Conservation (phyloP, 2,113 vertebrate genomes). For the Redunca redunca region DNA sequence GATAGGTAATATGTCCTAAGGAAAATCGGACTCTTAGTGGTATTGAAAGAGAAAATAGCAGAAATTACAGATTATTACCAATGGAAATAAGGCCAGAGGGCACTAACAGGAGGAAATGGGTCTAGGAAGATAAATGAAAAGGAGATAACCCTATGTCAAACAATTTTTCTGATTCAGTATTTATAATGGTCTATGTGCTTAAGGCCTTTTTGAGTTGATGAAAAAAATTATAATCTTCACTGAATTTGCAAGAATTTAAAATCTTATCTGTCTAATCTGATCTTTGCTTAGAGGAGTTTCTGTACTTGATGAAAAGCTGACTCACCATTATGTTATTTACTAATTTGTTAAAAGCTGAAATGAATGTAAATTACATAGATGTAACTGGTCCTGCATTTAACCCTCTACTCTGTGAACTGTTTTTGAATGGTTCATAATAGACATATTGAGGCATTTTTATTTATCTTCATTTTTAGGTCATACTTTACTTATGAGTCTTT, state of each 20-base stretch:
- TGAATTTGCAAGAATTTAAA: constrained; percentile 56
- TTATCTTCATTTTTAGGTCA: background rate
- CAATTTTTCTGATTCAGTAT: constrained; percentile 65
- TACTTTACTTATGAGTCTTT: constrained; percentile 2
- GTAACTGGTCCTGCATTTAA: constrained; percentile 2
- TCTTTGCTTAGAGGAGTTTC: background rate
- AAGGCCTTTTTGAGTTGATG: constrained; percentile 49
- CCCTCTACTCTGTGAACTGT: background rate
- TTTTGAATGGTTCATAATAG: background rate
- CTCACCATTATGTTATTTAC: background rate
- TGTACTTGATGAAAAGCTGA: background rate
- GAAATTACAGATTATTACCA: constrained; percentile 71
- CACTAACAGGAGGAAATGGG: constrained; percentile 29
- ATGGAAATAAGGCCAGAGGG: constrained; percentile 71
- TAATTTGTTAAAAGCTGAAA: constrained; percentile 31
- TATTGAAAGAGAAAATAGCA: constrained; percentile 63
- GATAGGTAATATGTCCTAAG: constrained; percentile 63
- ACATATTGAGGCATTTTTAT: background rate
- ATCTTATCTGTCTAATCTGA: background rate
- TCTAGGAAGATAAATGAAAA: constrained; percentile 61
- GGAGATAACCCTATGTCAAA: constrained; percentile 50
- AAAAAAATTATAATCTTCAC: constrained; percentile 10
- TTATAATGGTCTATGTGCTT: constrained; percentile 52
- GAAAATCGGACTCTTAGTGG: constrained; percentile 62
- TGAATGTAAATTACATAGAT: constrained; percentile 6